Base-by-base conservation (phyloP, 2,888 invertebrate genomes). In the Mesorhabditis spiculigera region DNA sequence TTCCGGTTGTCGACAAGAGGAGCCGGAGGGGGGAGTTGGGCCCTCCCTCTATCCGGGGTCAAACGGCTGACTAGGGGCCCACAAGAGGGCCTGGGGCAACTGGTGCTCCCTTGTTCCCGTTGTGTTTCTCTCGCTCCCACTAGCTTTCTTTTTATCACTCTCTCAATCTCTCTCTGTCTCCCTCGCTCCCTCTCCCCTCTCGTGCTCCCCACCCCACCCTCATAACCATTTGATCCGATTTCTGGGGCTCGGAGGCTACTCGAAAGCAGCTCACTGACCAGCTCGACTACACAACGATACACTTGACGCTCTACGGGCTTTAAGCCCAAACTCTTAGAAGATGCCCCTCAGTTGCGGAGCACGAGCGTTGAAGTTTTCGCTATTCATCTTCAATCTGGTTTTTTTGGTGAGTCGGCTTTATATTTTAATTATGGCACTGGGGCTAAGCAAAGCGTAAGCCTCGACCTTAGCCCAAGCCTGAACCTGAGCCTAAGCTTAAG, bases 301-400 rank as follows among this genome's bases (percentile, higher is more conserved):
- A 13, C 13, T 13, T 67, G 8, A 58, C 28, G 3, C 28, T 28
- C 28, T 28, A 28, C 16, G 61, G 13, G 10, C n/a, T 67, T 43
- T 65, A 44, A 13, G 8, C 5, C 50, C 10, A 41, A 61, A 4
- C n/a, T 4, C 16, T 6, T 43, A 10, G 50, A 66, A 6, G 62
- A 85, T 85, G 85, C 79, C 81, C 43, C 71, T 85, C 45, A 80
- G 81, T 72, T 85, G 85, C 74, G 86, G 85, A n/a, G 85, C 86
- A 5, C 71, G 83, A 16, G 78, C 81, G n/a, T 76, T 86, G 50
- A 86, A 86, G 70, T 86, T 85, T 74, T 80, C 79, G 65, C 75
- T 85, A 50, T 86, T 86, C 75, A 76, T 83, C 50, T 85, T 86
- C 76, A 85, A 85, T 74, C 73, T 86, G 61, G 77, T 86, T 50